Evolutionary conservation across 2,113 vertebrate genomes (phyloP), one percentile per base, ranked within the genome.

Genomic region (Trichechus manatus): DNA sequence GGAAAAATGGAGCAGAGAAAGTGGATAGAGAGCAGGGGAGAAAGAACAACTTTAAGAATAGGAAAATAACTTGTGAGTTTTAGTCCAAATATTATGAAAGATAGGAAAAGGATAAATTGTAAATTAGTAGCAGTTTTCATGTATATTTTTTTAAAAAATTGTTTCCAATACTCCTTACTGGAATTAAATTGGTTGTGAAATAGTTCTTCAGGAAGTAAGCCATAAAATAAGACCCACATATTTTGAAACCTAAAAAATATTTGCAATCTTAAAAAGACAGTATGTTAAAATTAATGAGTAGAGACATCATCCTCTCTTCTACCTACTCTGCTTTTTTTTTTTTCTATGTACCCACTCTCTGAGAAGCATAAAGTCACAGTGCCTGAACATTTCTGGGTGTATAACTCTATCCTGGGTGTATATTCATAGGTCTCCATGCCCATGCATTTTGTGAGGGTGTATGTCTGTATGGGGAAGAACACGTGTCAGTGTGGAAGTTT

Each of bases 181-280:
- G 44, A 85, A 94, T 23, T n/a, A 56, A 83, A 66, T 25, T 88
- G 19, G 56, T 85, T 92, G 19, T 85, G 36, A 91, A 97, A 85
- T 42, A 82, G 19, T 70, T 90, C 63, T 95, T 87, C 29, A 59
- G 50, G 27, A 80, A 84, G 25, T 61, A 89, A 78, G 5, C 33
- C 25, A 20, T 70, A 42, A 90, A 63, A 91, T 27, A 33, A 23
- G 27, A 15, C 20, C 5, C 61, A 36, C 22, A 61, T 4, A 50
- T 90, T 90, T 84, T 83, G 61, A 94, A 93, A 83, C 44, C 20
- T 39, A 79, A 59, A 47, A 86, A 84, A 90, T 66, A n/a, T 36
- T 93, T 86, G 29, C 59, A 92, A 9, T 70, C 31, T 20, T 74
- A 66, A 70, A 74, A 87, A 42, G 6, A 36, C 2, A 66, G 53